A percentile compares a stretch with the other conserved stretches of the same genome.
These are phyloP conservation scores for Eupsittula cactorum DNA, from an alignment of 2,113 vertebrate species.

Conservation along the genomic window DNA sequence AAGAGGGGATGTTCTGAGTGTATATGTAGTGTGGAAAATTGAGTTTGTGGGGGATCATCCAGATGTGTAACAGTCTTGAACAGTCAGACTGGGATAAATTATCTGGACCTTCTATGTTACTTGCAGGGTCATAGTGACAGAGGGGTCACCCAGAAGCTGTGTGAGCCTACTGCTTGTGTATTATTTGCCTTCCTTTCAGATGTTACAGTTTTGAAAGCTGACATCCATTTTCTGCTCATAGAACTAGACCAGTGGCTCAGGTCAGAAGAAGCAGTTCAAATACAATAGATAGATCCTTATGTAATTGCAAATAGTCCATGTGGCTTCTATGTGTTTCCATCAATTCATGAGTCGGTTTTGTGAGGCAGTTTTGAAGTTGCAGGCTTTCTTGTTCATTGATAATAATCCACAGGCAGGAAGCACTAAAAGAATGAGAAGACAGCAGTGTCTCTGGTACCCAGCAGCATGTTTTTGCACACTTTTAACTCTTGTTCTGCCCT, in stretches of 20 bases:
- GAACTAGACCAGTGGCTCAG: not conserved
- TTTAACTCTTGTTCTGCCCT: not conserved
- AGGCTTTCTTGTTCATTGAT: not conserved
- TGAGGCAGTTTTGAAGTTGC: not conserved
- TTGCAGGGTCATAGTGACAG: slow-evolving; percentile 45
- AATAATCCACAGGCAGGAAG: not conserved
- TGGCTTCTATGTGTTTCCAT: not conserved
- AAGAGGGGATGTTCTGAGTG: not conserved
- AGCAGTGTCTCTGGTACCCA: not conserved
- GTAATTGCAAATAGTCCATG: not conserved
- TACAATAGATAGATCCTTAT: not conserved
- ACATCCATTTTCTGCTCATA: not conserved
- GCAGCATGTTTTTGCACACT: not conserved
- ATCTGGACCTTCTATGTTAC: slow-evolving; percentile 28
- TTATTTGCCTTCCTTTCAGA: not conserved
- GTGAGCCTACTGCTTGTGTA: not conserved
- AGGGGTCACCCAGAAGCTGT: slow-evolving; percentile 33
- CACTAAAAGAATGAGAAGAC: not conserved
- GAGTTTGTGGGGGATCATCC: not conserved
- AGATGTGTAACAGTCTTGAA: not conserved
- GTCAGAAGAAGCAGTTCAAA: not conserved
- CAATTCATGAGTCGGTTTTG: not conserved
- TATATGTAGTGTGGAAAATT: not conserved
- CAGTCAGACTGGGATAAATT: slow-evolving; percentile 21
- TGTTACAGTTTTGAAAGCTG: not conserved